Base-by-base conservation (phyloP, 2,888 invertebrate species). In the Drosophila greeni region DNA sequence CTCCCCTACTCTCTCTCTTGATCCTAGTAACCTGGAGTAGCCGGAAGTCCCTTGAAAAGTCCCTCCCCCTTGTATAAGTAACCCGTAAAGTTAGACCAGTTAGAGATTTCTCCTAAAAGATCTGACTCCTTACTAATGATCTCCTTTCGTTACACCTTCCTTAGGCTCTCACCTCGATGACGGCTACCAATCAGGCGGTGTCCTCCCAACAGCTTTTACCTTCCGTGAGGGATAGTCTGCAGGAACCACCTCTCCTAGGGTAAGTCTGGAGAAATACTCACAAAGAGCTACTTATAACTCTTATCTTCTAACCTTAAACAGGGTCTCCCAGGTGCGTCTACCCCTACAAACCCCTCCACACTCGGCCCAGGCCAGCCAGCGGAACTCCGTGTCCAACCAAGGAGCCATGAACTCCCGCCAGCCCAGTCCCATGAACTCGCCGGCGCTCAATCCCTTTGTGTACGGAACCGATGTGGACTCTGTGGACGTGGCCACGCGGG, bases 401-500 rank as follows among this genome's bases (percentile, higher is more conserved):
- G 89, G 91, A 0, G 87, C 90, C 0, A 83, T 87, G 5, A 84
- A 89, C 20, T 90, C 90, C 0, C 84, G 89, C 0, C 90, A 91
- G 23, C 90, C 90, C 0, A 89, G 88, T 78, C 89, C 91, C 9
- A 91, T 91, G 80, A 91, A 92, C 7, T 84, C 88, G 7, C 92
- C 92, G 75, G 87, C 89, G 2, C 77, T 90, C 3, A 97, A 97
- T 90, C 97, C 97, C 0, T 95, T 97, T 84, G 96, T 98, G 75
- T 96, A 94, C 86, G 96, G 96, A 40, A 95, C 94, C 85, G 97
- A 99, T 88, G 96, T 98, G 0, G 99, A 99, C 88, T 97, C 98
- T 0, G 99, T 99, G 0, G 99, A 99, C 89, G 94, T 99, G 20
- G 99, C 99, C 9, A 98, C 98, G 0, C 90, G 99, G 68, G 97